A percentile compares a stretch with the other conserved stretches of the same genome.
Conservation (phyloP, 1,140 invertebrate species). For the Hesperophylax magnus region DNA sequence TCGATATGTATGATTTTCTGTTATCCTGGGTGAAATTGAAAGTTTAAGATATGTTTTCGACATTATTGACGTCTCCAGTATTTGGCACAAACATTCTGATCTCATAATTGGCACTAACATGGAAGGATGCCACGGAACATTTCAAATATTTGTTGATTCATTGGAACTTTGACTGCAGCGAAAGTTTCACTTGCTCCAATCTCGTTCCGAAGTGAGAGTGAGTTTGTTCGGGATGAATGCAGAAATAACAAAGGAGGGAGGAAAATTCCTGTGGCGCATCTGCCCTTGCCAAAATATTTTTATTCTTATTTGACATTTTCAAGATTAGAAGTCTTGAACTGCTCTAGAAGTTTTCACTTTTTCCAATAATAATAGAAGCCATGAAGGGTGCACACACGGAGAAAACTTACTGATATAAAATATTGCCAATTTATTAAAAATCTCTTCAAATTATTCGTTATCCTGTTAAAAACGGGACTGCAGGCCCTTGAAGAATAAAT, state of each 20-base stretch:
- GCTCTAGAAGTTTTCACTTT: background rate
- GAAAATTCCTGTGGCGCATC: background rate
- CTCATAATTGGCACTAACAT: slow-evolving; percentile 1
- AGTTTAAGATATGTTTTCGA: background rate
- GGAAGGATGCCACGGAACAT: background rate
- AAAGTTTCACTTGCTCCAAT: slow-evolving; percentile 16
- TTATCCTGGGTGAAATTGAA: too few species aligned
- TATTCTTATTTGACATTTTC: background rate
- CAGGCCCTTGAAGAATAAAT: too few species aligned
- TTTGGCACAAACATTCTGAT: too few species aligned
- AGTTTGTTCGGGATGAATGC: slow-evolving; percentile 12
- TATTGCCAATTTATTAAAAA: too few species aligned
- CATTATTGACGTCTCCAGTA: background rate
- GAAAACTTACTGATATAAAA: too few species aligned
- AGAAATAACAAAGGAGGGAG: background rate
- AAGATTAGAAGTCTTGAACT: background rate
- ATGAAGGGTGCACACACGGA: background rate
- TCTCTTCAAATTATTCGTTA: too few species aligned
- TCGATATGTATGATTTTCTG: too few species aligned
- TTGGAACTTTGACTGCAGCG: background rate
- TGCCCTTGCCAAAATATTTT: slow-evolving; percentile 34
- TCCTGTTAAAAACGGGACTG: too few species aligned
- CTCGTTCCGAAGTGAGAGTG: background rate
- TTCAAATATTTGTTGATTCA: slow-evolving; percentile 10
- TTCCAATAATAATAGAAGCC: background rate